Base-by-base conservation (phyloP, 2,113 vertebrate species). In the Jacana jacana region DNA sequence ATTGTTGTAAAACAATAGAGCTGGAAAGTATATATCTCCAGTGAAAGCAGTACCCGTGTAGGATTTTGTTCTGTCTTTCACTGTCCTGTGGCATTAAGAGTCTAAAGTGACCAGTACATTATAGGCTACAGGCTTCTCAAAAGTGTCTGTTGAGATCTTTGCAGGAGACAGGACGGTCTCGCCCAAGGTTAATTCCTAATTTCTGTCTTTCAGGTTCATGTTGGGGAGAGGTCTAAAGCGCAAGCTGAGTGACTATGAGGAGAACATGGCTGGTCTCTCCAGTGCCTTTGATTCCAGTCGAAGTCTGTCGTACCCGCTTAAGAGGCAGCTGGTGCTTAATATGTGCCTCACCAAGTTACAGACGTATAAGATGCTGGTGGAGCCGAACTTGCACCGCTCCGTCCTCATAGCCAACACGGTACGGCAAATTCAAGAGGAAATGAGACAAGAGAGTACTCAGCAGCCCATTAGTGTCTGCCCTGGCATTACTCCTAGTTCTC, bases 321-420 rank as follows among this genome's bases (percentile, higher is more conserved):
- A 98, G 97, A 98, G 98, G 80, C 98, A 99, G 97, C 89, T 98
- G 95, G 98, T 99, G 94, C 98, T 99, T 22, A 98, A 98, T 78
- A 98, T 99, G 97, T 98, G 98, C 96, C 89, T 99, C 98, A 97
- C 98, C 97, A 99, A 99, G 96, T 92, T 99, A 39, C 98, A 98
- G 94, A 98, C 97, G 2, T 98, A 98, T 96, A 98, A 98, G 96
- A 98, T 97, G 83, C 97, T 98, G 81, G 95, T 98, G 96, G 98
- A 98, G 97, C 98, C 98, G 22, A 98, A 98, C 97, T 95, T 99
- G 83, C 98, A 98, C 37, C 98, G 98, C 87, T 99, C 98, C 4
- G 99, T 99, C 83, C 98, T 99, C 84, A 98, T 99, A 85, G 97
- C 98, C 97, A 99, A 99, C 98, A 99, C 98, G 13, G 98, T 99